A percentile compares a stretch with the other conserved stretches of the same genome.
These are phyloP conservation scores for Cephonodes hylas DNA, from an alignment of 2,888 invertebrate species.

Conservation along the genomic window DNA sequence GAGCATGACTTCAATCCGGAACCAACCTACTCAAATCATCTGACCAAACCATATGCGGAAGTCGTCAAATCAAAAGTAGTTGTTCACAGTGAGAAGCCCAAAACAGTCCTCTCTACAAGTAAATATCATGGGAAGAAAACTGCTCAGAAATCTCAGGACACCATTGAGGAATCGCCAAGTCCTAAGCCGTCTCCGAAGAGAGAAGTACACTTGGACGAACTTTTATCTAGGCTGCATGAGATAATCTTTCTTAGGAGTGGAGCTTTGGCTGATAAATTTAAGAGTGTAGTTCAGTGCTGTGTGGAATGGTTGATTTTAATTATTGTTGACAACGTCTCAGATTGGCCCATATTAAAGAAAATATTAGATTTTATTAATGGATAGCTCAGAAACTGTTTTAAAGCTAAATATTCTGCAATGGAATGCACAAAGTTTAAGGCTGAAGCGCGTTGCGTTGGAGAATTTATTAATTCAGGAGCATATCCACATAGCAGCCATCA, in stretches of 20 bases:
- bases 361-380: slow-evolving; percentile 1
- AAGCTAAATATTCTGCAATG: slow-evolving; percentile 25
- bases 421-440: slow-evolving; percentile 31
- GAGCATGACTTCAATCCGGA: not conserved
- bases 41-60: too few relatives aligned
- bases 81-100: too few relatives aligned
- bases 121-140: not conserved
- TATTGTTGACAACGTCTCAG: slow-evolving; percentile 6
- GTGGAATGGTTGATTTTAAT: slow-evolving; percentile 14
- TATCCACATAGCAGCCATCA: slow-evolving; percentile 27
- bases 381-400: slow-evolving; percentile 19
- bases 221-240: not conserved
- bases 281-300: slow-evolving; percentile 10
- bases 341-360: not conserved
- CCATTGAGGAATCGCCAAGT: too few relatives aligned
- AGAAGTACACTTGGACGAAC: not conserved
- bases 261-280: slow-evolving; percentile 4
- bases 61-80: too few relatives aligned
- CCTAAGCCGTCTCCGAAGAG: not conserved
- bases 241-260: not conserved
- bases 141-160: too few relatives aligned
- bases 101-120: not conserved
- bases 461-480: slow-evolving; percentile 24
- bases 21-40: too few relatives aligned
- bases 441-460: slow-evolving; percentile 24